Percentiles rank a stretch among this genome's conserved stretches.
phyloP scores from a whole-genome alignment of 2,888 invertebrate genomes.

The Drosophila algonquin region DNA sequence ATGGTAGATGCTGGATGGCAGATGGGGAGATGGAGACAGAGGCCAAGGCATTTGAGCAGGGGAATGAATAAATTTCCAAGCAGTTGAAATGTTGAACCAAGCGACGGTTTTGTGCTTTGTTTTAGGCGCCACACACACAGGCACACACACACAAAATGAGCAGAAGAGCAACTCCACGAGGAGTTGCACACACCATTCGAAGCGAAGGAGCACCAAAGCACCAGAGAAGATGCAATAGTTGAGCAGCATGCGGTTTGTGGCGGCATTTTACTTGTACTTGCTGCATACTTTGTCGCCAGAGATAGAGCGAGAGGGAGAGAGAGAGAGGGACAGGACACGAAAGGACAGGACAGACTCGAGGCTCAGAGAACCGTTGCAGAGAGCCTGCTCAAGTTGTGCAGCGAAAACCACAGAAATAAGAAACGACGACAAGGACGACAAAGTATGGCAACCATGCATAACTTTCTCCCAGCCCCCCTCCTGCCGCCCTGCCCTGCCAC shows the following conservation, averaged over 20 bases:
- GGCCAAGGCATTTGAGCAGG: conserved; percentile 6
- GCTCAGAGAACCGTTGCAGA: too few relatives aligned
- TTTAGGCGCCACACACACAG: conserved; percentile 63
- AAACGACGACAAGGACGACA: conserved; percentile 43
- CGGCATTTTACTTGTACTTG: conserved; percentile 63
- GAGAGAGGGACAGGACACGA: background rate
- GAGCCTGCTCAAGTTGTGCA: conserved; percentile 35
- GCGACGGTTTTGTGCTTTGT: conserved; percentile 65
- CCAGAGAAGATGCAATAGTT: conserved; percentile 52
- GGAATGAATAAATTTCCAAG: conserved; percentile 68
- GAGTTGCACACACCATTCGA: background rate
- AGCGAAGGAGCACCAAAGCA: background rate
- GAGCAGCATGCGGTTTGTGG: conserved; percentile 70
- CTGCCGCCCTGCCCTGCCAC: background rate
- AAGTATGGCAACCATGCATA: conserved; percentile 65
- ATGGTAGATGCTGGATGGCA: conserved; percentile 1
- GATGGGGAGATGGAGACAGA: too few relatives aligned
- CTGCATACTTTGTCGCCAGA: conserved; percentile 63
- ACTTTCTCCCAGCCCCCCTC: conserved; percentile 42
- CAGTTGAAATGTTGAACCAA: conserved; percentile 73
- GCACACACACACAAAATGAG: conserved; percentile 42
- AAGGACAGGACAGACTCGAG: background rate
- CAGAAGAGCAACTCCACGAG: conserved; percentile 19
- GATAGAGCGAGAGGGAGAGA: conserved; percentile 7
- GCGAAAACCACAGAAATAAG: conserved; percentile 68